Evolutionary conservation across 2,113 vertebrate genomes (phyloP), one percentile per base, ranked within the genome.

Genomic region (Vulpes lagopus): DNA sequence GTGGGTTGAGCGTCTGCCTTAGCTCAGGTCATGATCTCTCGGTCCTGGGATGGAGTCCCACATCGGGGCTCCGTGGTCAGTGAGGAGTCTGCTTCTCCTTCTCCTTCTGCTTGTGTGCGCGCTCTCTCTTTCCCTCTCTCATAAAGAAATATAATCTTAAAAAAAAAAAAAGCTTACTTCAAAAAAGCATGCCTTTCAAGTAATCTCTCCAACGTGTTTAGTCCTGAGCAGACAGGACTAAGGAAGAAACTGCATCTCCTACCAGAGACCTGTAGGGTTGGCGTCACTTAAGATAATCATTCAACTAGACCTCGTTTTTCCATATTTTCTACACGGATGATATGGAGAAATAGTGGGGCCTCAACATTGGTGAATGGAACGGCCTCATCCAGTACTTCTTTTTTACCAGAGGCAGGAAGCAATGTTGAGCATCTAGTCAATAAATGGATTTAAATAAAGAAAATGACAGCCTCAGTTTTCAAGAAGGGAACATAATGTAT

Each of bases 361-460:
- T 96, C 79, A 27, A 64, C 11, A 17, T 22, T 2, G 1, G 6
- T 91, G 69, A 74, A 69, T 95, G 59, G 59, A 95, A 90, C 87
- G 69, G 7, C 22, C 74, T 73, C 74, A 43, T 32, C 38, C 38
- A 67, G 10, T 69, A 49, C 78, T 30, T 76, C 38, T 69, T 85
- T 97, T 89, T 85, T 59, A 87, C 74, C 92, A 94, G 89, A 97
- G 53, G 32, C 78, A 93, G 57, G 86, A 97, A 88, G 78, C 51
- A 19, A 9, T 38, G 19, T 53, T 74, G 62, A 86, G 57, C 10
- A 16, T 82, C 12, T 5, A 83, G 65, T 79, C 93, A 89, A 95
- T 91, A 96, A 94, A 92, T 92, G 83, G 49, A 32, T 80, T 95
- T 35, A 92, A 96, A 85, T 76, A 96, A 95, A 93, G 69, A 69